phyloP scores from a whole-genome alignment of 2,113 vertebrate genomes.

The Rhinopomastus cyanomelas region DNA sequence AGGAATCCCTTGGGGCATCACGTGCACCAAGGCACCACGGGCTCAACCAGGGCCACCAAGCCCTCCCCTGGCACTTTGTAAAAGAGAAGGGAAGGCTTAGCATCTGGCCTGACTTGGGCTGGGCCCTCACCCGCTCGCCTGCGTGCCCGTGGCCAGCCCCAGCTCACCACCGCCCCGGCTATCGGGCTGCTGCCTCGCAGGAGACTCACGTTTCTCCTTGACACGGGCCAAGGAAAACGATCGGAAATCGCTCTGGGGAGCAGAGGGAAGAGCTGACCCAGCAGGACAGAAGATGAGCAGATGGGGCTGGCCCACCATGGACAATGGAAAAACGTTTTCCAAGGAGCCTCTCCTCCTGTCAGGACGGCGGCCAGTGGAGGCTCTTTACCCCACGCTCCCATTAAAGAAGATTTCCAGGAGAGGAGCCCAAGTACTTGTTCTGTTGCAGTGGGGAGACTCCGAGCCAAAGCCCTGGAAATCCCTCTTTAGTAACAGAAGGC shows the following conservation, averaged over 20 bases:
- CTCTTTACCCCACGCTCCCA: conserved; percentile 7
- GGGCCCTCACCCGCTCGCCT: no score
- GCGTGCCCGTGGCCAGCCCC: no score
- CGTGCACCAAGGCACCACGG: background rate
- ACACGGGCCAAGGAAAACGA: conserved; percentile 33
- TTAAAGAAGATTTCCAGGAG: conserved; percentile 56
- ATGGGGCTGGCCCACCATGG: background rate
- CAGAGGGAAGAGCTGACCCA: conserved; percentile 21
- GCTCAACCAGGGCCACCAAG: conserved; percentile 3
- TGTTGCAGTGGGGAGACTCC: background rate
- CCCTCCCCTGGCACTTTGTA: background rate
- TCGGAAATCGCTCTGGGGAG: conserved; percentile 24
- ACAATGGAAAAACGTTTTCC: conserved; percentile 62
- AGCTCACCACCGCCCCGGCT: no score
- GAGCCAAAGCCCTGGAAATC: conserved; percentile 61
- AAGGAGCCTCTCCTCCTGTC: conserved; percentile 40
- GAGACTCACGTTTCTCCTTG: conserved; percentile 4
- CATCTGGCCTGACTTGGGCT: no score
- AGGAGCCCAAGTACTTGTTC: conserved; percentile 43
- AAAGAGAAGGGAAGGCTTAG: background rate
- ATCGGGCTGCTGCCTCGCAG: no score
- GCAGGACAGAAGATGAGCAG: conserved; percentile 47
- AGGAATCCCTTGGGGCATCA: background rate
- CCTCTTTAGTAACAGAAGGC: conserved; percentile 50
- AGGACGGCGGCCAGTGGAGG: background rate